Evolutionary conservation across 2,888 invertebrate genomes (phyloP).

Genomic region (Plemyria rubiginata): DNA sequence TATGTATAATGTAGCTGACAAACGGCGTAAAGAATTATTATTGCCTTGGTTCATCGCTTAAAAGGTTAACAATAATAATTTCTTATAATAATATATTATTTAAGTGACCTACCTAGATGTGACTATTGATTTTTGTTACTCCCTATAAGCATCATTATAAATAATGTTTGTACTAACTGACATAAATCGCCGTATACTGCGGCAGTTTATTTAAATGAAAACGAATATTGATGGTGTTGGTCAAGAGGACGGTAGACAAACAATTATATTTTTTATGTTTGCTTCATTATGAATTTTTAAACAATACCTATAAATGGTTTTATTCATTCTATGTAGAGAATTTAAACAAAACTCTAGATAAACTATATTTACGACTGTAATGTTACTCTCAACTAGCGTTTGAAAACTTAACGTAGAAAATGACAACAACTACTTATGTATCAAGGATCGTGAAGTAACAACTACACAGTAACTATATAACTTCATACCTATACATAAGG

Average conservation of each 20-base stretch:
- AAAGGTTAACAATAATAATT: conserved; percentile 4
- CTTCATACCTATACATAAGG: conserved; percentile 62
- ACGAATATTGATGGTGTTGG: conserved; percentile 35
- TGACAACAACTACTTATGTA: conserved; percentile 62
- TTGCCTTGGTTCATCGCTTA: conserved; percentile 6
- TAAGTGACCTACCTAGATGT: conserved; percentile 20
- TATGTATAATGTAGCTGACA: conserved; percentile 7
- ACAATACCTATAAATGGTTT: not conserved
- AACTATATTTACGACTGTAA: conserved; percentile 23
- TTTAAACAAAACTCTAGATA: conserved; percentile 23
- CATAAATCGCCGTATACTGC: conserved; percentile 30
- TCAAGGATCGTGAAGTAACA: conserved; percentile 65
- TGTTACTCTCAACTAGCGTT: conserved; percentile 65
- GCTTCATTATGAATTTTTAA: conserved; percentile 21
- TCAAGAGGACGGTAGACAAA: conserved; percentile 37
- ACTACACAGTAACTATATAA: conserved; percentile 66
- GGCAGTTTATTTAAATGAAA: conserved; percentile 15
- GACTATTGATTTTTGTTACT: conserved; percentile 14
- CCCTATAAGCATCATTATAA: conserved; percentile 43
- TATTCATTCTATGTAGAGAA: conserved; percentile 9
- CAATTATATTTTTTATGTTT: conserved; percentile 22
- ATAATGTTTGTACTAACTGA: conserved; percentile 42
- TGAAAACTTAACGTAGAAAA: conserved; percentile 66
- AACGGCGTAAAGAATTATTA: not conserved
- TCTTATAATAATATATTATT: conserved; percentile 13